A percentile compares a stretch with the other conserved stretches of the same genome.
These are phyloP conservation scores for Parthenolecanium corni DNA, from an alignment of 2,888 invertebrate species.

Conservation along the genomic window DNA sequence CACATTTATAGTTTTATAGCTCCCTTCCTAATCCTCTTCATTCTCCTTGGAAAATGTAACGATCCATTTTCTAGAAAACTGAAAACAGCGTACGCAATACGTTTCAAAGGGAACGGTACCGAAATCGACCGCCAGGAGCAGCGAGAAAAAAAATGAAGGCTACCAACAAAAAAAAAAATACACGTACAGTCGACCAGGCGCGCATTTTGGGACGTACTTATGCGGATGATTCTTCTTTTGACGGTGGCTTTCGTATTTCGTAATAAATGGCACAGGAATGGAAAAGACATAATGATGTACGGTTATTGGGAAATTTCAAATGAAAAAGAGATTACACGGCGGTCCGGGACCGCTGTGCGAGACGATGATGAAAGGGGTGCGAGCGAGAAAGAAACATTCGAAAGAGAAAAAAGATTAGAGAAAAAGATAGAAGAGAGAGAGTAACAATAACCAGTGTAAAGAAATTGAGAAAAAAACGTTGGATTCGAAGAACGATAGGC, in stretches of 20 bases:
- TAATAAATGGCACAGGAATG: slow-evolving; percentile 24
- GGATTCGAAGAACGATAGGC: neutral
- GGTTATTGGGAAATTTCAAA: slow-evolving; percentile 27
- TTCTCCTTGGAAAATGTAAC: no score
- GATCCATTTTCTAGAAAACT: no score
- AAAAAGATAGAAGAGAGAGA: no score
- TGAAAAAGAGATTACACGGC: slow-evolving; percentile 5
- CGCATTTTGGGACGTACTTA: slow-evolving; percentile 19
- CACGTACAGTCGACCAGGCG: neutral
- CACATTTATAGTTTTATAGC: no score
- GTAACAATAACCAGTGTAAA: no score
- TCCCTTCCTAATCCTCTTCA: no score
- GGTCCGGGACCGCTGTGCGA: slow-evolving; percentile 4
- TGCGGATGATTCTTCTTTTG: neutral
- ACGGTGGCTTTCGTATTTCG: neutral
- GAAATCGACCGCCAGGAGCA: neutral
- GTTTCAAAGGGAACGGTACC: no score
- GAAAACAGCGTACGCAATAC: no score
- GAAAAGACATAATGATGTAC: slow-evolving; percentile 28
- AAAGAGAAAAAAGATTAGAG: no score
- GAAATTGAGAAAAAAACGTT: neutral
- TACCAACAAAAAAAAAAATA: neutral
- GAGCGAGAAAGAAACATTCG: no score
- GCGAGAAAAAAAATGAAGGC: neutral
- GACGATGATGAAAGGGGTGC: slow-evolving; percentile 6